A percentile compares a stretch with the other conserved stretches of the same genome.
Evolutionary conservation across 2,888 invertebrate species (phyloP).

Genomic region (Tenthredo amoena): DNA sequence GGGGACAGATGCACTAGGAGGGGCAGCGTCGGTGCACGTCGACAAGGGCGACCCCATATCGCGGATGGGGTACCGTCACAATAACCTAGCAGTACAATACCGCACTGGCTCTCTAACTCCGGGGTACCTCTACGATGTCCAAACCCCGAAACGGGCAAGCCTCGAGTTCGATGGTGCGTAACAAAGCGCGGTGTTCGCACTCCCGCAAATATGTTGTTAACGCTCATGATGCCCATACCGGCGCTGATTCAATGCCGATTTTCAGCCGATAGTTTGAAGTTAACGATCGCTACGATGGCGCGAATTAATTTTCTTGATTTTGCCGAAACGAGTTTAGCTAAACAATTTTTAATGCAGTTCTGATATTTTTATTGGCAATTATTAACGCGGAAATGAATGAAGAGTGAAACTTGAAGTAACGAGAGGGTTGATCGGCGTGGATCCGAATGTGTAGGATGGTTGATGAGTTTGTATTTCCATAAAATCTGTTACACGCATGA

Average conservation of each 20-base stretch:
- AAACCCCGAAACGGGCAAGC: conserved; percentile 55
- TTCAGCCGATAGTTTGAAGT: neutral
- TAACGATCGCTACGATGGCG: neutral
- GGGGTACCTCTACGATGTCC: conserved; percentile 26
- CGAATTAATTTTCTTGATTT: neutral
- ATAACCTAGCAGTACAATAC: conserved; percentile 71
- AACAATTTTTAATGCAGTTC: neutral
- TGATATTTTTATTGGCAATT: neutral
- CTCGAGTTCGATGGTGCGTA: conserved; percentile 72
- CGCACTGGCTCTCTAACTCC: conserved; percentile 69
- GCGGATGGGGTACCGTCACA: conserved; percentile 72
- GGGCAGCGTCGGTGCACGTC: conserved; percentile 69
- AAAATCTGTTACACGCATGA: conserved; percentile 75
- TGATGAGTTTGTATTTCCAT: conserved; percentile 61
- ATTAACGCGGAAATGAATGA: neutral
- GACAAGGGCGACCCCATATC: conserved; percentile 56
- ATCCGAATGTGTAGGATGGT: conserved; percentile 4
- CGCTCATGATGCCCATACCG: conserved; percentile 15
- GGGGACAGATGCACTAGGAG: conserved; percentile 76
- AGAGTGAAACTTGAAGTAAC: neutral
- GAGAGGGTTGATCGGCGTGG: conserved; percentile 17
- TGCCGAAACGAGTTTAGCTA: neutral
- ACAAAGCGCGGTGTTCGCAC: conserved; percentile 75
- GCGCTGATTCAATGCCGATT: neutral
- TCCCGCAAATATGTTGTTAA: conserved; percentile 74